Base-by-base conservation (phyloP, 2,113 vertebrate species). In the Pteruthius melanotis region DNA sequence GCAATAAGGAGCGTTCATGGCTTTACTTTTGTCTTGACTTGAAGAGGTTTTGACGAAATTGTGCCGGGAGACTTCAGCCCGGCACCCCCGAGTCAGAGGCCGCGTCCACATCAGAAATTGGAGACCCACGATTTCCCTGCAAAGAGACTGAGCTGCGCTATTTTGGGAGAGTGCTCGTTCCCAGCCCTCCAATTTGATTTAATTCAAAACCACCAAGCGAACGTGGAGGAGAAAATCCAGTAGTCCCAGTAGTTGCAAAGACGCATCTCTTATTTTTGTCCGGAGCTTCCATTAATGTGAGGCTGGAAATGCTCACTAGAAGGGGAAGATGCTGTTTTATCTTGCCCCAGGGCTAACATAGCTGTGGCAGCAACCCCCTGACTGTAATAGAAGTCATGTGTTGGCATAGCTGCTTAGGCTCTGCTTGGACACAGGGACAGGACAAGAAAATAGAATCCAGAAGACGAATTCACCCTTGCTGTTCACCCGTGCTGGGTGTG, bases 11-110 rank as follows among this genome's bases (percentile, higher is more conserved):
- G 30, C n/a, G 61, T 77, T 95, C 77, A 6, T 83, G 81, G 85
- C 56, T 93, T 88, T 87, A 49, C 56, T 91, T 94, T 85, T 95
- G 89, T 84, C 89, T 94, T 94, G 88, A 91, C 65, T 94, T 70
- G 80, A 89, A 95, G 89, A 95, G 72, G 40, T 79, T 94, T 87
- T 93, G 95, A 95, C 2, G 31, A 94, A 94, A 93, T 56, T 71
- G 37, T 60, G 76, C 96, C 2, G 10, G 68, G 76, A 94, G 90
- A 76, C 74, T 94, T 94, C 22, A 65, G 61, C 78, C 90, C 91
- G 83, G 53, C 63, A 91, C 63, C 81, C 75, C 28, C 8, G 3
- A 80, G 72, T 94, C 63, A 60, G 82, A 89, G 81, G 83, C 83
- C 1, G 0, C 42, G 68, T 89, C 91, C 9, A 0, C 80, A 89